phyloP scores from a whole-genome alignment of 2,113 vertebrate genomes.

The Paramormyrops kingsleyae region DNA sequence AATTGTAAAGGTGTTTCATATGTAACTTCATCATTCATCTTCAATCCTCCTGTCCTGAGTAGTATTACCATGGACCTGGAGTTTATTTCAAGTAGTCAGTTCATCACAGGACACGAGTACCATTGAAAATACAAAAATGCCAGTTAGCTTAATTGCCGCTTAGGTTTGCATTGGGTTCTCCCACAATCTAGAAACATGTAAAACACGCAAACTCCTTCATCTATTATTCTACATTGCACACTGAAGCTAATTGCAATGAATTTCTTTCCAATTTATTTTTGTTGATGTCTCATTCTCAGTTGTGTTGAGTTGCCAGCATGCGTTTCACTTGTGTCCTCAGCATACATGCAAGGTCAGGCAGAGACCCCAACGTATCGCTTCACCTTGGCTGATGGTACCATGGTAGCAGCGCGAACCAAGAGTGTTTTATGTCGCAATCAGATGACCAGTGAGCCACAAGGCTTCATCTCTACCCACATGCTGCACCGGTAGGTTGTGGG shows the following conservation, averaged over 20 bases:
- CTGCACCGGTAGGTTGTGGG: conserved; percentile 74
- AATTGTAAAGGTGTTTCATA: background rate
- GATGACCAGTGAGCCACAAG: conserved; percentile 77
- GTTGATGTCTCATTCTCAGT: background rate
- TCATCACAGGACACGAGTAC: background rate
- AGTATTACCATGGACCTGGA: background rate
- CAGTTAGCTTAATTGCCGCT: background rate
- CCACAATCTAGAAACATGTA: background rate
- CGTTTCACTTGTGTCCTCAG: conserved; percentile 54
- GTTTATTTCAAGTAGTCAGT: background rate
- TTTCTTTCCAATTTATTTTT: background rate
- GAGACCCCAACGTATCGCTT: conserved; percentile 91
- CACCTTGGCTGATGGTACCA: conserved; percentile 87
- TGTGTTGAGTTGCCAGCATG: background rate
- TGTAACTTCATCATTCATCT: background rate
- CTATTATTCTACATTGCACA: background rate
- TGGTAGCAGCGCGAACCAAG: conserved; percentile 88
- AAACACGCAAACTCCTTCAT: background rate
- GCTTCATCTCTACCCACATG: conserved; percentile 88
- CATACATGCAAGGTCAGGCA: conserved; percentile 79
- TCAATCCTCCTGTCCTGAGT: background rate
- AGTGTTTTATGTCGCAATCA: conserved; percentile 85
- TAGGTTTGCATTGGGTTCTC: background rate
- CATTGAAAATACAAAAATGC: background rate
- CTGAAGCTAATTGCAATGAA: background rate